These are phyloP conservation scores for Helarctos malayanus DNA, from an alignment of 2,797 vertebrate species.

Conservation along the genomic window DNA sequence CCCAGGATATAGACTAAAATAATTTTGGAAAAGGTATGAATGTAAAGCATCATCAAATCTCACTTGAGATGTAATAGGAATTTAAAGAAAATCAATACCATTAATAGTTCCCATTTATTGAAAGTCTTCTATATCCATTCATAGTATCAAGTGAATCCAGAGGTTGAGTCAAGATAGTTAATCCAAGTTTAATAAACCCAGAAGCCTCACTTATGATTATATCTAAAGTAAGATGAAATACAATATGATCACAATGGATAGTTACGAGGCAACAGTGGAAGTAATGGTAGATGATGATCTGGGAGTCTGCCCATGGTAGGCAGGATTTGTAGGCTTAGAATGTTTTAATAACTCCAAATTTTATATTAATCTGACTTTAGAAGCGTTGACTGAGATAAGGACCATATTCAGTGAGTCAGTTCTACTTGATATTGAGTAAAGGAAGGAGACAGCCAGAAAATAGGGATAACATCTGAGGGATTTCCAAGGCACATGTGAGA, in stretches of 20 bases:
- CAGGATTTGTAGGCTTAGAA: not conserved
- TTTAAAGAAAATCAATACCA: not conserved
- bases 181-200: not conserved
- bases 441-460: not conserved
- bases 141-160: not conserved
- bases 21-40: not conserved
- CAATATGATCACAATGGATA: not conserved
- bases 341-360: not conserved
- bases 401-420: not conserved
- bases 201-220: not conserved
- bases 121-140: not conserved
- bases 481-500: not conserved
- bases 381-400: not conserved
- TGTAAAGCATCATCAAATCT: not conserved
- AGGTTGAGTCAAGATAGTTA: not conserved
- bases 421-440: not conserved
- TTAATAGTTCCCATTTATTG: not conserved
- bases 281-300: not conserved
- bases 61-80: not conserved
- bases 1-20: not conserved
- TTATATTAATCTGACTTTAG: not conserved
- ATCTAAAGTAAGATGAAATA: not conserved
- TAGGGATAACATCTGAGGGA: not conserved
- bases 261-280: not conserved
- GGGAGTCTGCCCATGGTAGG: accelerated